Percentiles rank a stretch among this genome's conserved stretches.
These are phyloP conservation scores for Lophius piscatorius DNA, from an alignment of 2,113 vertebrate genomes.

Conservation along the genomic window DNA sequence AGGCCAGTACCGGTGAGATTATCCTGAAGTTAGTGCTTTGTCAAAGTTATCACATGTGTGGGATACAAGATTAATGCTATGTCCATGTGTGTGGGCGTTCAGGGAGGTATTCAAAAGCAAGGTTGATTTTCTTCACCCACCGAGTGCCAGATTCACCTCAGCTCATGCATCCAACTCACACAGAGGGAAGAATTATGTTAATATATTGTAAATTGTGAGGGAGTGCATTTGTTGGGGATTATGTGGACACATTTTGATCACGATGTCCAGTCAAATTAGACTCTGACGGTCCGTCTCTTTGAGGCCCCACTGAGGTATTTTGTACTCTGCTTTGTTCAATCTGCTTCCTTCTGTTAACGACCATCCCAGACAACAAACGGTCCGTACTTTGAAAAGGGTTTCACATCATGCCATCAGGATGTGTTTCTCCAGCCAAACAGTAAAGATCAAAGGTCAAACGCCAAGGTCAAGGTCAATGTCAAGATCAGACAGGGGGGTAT, in stretches of 20 bases:
- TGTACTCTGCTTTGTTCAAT: conserved; percentile 23
- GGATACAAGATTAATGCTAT: conserved; percentile 57
- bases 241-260: background rate
- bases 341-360: conserved; percentile 41
- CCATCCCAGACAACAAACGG: conserved; percentile 6
- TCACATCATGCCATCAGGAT: background rate
- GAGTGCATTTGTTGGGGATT: background rate
- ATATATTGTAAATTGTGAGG: no score
- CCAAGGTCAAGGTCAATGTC: conserved; percentile 31
- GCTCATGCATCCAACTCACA: conserved; percentile 25
- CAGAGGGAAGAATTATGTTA: background rate
- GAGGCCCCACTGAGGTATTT: conserved; percentile 3
- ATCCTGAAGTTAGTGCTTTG: conserved; percentile 25
- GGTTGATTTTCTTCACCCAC: conserved; percentile 62
- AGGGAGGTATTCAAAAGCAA: conserved; percentile 30
- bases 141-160: conserved; percentile 34
- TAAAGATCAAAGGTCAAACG: conserved; percentile 50
- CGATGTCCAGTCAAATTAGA: no score
- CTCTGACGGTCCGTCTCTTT: conserved; percentile 10
- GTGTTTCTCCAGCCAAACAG: conserved; percentile 14
- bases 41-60: conserved; percentile 58
- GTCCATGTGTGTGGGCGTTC: conserved; percentile 51
- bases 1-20: conserved; percentile 54
- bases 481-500: conserved; percentile 34
- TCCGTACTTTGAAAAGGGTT: conserved; percentile 9